Percentiles rank a stretch among this genome's conserved stretches.
phyloP scores from a whole-genome alignment of 2,888 invertebrate species.

The Adelphocoris suturalis region DNA sequence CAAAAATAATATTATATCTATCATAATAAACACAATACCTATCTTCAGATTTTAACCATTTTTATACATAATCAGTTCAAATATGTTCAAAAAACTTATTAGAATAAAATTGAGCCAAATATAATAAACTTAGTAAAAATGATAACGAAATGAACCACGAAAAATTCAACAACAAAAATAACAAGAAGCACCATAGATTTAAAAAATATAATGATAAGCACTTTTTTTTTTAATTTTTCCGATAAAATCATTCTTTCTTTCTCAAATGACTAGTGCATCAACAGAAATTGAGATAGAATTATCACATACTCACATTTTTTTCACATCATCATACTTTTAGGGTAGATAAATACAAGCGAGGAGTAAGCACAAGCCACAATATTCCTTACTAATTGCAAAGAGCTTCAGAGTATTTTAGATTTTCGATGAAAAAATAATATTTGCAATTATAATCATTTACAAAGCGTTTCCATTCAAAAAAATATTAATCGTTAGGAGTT shows the following conservation, averaged over 20 bases:
- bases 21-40: constrained; percentile 11
- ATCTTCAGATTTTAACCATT: not conserved
- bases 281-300: constrained; percentile 33
- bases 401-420: constrained; percentile 12
- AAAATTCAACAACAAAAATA: constrained; percentile 63
- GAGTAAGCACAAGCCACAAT: constrained; percentile 56
- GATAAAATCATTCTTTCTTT: constrained; percentile 41
- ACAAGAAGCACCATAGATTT: constrained; percentile 66
- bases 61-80: constrained; percentile 67
- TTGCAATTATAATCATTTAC: constrained; percentile 24
- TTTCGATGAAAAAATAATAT: constrained; percentile 54
- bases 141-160: constrained; percentile 22
- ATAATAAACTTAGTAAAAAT: constrained; percentile 57
- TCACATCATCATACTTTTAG: not conserved
- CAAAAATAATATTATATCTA: constrained; percentile 11
- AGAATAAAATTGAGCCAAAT: constrained; percentile 64
- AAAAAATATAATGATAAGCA: constrained; percentile 40
- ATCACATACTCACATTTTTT: constrained; percentile 44
- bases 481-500: constrained; percentile 34
- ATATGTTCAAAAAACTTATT: constrained; percentile 53
- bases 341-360: constrained; percentile 14
- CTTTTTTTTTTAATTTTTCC: constrained; percentile 10
- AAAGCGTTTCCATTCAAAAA: constrained; percentile 31
- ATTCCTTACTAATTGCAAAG: not conserved
- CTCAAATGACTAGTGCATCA: constrained; percentile 43